phyloP scores from a whole-genome alignment of 1,140 invertebrate genomes.

The Drosophila equinoxialis region DNA sequence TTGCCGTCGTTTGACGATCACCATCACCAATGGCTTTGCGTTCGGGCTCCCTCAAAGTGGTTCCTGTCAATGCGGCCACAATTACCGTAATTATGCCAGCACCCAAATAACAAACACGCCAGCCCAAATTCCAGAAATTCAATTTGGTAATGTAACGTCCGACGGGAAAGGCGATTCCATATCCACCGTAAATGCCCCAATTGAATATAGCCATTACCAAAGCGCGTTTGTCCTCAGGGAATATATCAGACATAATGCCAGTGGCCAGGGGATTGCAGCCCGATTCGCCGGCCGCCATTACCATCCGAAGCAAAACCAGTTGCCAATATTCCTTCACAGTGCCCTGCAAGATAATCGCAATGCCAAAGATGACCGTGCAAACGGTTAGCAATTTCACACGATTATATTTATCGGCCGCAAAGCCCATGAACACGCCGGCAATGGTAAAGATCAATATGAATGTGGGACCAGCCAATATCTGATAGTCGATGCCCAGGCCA shows the following conservation, averaged over 20 bases:
- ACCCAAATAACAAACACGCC: conserved; percentile 94
- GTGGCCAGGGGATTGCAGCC: conserved; percentile 95
- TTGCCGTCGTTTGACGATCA: conserved; percentile 69
- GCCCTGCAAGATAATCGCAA: conserved; percentile 92
- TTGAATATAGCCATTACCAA: conserved; percentile 96
- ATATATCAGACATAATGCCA: conserved; percentile 92
- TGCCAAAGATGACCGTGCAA: conserved; percentile 91
- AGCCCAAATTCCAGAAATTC: conserved; percentile 91
- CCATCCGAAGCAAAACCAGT: conserved; percentile 92
- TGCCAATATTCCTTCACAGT: conserved; percentile 95
- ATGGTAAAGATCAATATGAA: conserved; percentile 96
- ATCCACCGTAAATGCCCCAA: conserved; percentile 98
- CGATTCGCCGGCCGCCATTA: conserved; percentile 93
- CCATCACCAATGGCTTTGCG: conserved; percentile 89
- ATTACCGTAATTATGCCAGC: conserved; percentile 92
- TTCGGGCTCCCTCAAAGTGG: conserved; percentile 91
- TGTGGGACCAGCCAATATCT: conserved; percentile 94
- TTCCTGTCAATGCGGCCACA: conserved; percentile 88
- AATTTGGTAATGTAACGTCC: conserved; percentile 92
- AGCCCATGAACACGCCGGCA: conserved; percentile 92
- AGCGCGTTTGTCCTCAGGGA: conserved; percentile 91
- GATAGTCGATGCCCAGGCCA: conserved; percentile 95
- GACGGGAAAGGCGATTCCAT: conserved; percentile 95
- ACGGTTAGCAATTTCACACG: conserved; percentile 89
- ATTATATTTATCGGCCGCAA: conserved; percentile 91